Evolutionary conservation across 2,888 invertebrate species (phyloP), one percentile per base, ranked within the genome.

Genomic region (Hedya salicella): DNA sequence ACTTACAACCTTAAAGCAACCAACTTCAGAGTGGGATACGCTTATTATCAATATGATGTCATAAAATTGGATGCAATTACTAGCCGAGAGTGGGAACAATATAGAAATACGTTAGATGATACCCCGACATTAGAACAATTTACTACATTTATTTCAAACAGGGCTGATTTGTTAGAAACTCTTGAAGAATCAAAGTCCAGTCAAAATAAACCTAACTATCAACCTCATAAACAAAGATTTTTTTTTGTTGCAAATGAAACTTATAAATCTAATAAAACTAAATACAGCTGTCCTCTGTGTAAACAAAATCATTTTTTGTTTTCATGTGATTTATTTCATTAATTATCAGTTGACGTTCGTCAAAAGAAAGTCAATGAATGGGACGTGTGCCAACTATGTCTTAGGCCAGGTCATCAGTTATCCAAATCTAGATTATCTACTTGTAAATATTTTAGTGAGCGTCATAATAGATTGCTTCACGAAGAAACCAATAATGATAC

Each of bases 131-230:
- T 70, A 8, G 9, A 50, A n/a, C 19, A 49, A 5, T 71, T 71
- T 49, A 53, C 30, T 5, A 21, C 30, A 1, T 71, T 71, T 50
- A 52, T 71, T 16, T 63, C 19, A n/a, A 54, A 59, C 39, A 70
- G 69, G 14, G 68, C 71, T 3, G 67, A 69, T 30, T 44, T 70
- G 13, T 54, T 71, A 17, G 70, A 69, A 14, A 60, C 63, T 68
- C 40, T 25, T 2, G 59, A 66, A 36, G 59, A 60, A 14, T 30
- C 19, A 0, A 53, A 65, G 32, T 32, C 62, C n/a, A 4, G 5
- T 46, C 44, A 42, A 48, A 13, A 61, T 5, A 25, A 25, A 25
- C 2, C 25, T 2, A 25, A 2, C 3, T 25, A 25, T 25, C 25
- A 25, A 5, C 11, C 17, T 11, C n/a, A 21, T 30, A 50, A 50